Evolutionary conservation across 2,888 invertebrate species (phyloP).

Genomic region (Cantharis lateralis): DNA sequence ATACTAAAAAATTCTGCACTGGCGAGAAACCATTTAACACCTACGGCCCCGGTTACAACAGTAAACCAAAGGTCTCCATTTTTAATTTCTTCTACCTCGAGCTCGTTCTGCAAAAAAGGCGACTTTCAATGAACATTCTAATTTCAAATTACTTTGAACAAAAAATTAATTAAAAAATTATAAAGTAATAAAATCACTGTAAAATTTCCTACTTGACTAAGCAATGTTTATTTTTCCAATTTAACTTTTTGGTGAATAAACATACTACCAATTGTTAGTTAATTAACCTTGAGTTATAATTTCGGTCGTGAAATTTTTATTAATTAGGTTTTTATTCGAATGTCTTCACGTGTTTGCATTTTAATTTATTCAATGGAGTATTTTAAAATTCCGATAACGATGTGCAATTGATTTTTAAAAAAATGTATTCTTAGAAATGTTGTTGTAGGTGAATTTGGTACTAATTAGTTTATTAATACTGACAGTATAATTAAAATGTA

Average conservation of each 20-base stretch:
- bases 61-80: neutral
- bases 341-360: neutral
- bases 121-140: neutral
- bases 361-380: neutral
- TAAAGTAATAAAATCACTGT: neutral
- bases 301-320: neutral
- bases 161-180: neutral
- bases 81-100: neutral
- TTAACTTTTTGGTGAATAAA: neutral
- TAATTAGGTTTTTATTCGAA: neutral
- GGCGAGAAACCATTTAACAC: no score
- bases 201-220: neutral
- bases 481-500: neutral
- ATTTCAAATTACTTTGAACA: neutral
- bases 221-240: neutral
- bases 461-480: conserved; percentile 1
- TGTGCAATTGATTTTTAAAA: neutral
- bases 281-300: neutral
- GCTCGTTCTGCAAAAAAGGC: neutral
- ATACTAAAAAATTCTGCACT: neutral
- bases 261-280: neutral
- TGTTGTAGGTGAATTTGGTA: neutral
- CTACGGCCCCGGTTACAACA: neutral
- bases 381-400: neutral
- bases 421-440: neutral